phyloP scores from a whole-genome alignment of 2,888 invertebrate genomes.

The Keiferia lycopersicella region DNA sequence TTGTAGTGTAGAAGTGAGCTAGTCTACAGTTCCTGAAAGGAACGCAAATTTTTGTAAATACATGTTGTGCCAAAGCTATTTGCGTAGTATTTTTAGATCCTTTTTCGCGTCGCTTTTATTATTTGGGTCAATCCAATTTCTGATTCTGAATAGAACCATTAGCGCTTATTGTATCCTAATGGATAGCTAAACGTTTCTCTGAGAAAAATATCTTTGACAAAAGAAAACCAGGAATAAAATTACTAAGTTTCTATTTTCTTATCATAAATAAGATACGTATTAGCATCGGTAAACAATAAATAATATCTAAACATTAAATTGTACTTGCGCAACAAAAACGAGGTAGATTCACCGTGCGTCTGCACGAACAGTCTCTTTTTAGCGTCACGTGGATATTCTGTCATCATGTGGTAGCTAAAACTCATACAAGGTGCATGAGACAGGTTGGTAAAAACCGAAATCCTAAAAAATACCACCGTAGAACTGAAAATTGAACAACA shows the following conservation, averaged over 20 bases:
- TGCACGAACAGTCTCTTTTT: slow-evolving; percentile 51
- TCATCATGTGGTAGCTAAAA: background rate
- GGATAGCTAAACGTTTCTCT: background rate
- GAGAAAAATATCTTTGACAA: background rate
- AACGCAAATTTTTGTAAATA: slow-evolving; percentile 43
- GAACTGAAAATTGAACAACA: no score
- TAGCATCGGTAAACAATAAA: slow-evolving; percentile 70
- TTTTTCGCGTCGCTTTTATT: background rate
- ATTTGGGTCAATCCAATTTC: background rate
- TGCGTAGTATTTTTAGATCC: background rate
- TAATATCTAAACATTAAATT: slow-evolving; percentile 64
- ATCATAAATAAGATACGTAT: slow-evolving; percentile 45
- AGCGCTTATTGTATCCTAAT: background rate
- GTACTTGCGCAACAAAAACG: slow-evolving; percentile 76
- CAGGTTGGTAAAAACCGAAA: background rate
- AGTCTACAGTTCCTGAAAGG: slow-evolving; percentile 60
- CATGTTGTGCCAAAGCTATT: slow-evolving; percentile 47
- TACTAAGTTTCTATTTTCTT: slow-evolving; percentile 26
- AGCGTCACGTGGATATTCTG: slow-evolving; percentile 23
- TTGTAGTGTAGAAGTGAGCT: slow-evolving; percentile 50
- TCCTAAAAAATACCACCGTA: no score
- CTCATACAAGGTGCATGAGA: no score
- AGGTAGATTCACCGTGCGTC: slow-evolving; percentile 76
- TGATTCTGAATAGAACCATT: slow-evolving; percentile 4
- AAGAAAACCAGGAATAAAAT: background rate